These are phyloP conservation scores for Abrostola tripartita DNA, from an alignment of 2,888 invertebrate genomes.

Conservation along the genomic window DNA sequence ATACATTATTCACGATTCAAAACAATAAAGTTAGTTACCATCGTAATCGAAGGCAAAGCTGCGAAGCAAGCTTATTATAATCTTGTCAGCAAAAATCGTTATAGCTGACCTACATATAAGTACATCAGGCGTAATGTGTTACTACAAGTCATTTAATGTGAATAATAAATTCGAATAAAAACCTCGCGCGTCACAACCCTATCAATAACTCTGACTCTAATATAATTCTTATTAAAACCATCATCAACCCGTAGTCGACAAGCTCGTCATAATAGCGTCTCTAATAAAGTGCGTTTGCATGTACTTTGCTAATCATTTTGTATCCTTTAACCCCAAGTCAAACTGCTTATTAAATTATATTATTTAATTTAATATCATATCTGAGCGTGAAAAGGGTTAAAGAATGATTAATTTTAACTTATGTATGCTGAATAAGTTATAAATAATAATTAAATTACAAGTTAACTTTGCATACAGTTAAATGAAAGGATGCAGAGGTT, in stretches of 20 bases:
- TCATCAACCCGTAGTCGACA: neutral
- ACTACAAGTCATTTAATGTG: no score
- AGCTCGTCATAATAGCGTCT: constrained; percentile 5
- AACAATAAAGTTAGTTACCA: no score
- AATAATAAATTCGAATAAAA: no score
- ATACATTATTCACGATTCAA: no score
- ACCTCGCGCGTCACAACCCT: no score
- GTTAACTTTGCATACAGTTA: neutral
- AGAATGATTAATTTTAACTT: neutral
- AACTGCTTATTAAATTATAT: constrained; percentile 21
- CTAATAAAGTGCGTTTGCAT: constrained; percentile 8
- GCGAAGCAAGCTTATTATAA: no score
- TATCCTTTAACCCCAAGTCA: constrained; percentile 9
- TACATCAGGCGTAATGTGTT: no score
- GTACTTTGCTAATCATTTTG: constrained; percentile 11
- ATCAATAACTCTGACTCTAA: no score
- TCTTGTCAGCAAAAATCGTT: no score
- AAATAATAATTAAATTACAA: neutral
- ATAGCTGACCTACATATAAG: no score
- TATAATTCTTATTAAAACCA: neutral
- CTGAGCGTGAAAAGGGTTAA: constrained; percentile 8
- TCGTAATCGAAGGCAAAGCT: no score
- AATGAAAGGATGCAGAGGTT: no score
- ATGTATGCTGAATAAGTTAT: neutral
- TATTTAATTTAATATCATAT: constrained; percentile 22